A percentile compares a stretch with the other conserved stretches of the same genome.
These are phyloP conservation scores for Proterorhinus semilunaris DNA, from an alignment of 2,113 vertebrate genomes.

Conservation along the genomic window DNA sequence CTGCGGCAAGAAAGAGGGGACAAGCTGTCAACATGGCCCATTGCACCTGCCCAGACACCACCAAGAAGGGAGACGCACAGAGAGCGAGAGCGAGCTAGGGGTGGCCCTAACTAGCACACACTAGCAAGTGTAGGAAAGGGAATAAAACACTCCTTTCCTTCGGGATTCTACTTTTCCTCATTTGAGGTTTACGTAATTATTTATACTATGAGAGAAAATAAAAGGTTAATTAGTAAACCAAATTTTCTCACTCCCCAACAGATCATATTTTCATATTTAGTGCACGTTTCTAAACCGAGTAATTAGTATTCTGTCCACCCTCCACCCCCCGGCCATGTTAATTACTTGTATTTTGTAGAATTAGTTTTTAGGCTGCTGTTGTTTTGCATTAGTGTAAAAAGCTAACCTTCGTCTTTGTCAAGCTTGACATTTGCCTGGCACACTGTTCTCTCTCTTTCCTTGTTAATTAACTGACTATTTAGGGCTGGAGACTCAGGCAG, in stretches of 20 bases:
- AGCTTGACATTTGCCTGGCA: constrained; percentile 52
- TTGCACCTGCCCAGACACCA: constrained; percentile 62
- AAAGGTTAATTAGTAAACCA: constrained; percentile 51
- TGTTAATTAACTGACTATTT: constrained; percentile 59
- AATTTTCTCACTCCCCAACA: constrained; percentile 18
- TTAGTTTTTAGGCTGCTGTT: constrained; percentile 39
- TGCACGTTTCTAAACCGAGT: constrained; percentile 38
- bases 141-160: constrained; percentile 29
- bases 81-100: constrained; percentile 4
- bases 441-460: constrained; percentile 13
- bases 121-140: constrained; percentile 29
- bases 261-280: constrained; percentile 18
- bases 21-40: constrained; percentile 72
- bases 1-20: constrained; percentile 67
- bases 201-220: constrained; percentile 47
- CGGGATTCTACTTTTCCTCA: constrained; percentile 36
- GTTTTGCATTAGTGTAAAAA: constrained; percentile 39
- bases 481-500: constrained; percentile 19
- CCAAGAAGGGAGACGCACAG: neutral
- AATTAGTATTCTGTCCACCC: constrained; percentile 42
- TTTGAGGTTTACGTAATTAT: constrained; percentile 54
- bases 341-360: constrained; percentile 55
- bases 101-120: constrained; percentile 30
- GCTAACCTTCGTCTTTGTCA: constrained; percentile 53
- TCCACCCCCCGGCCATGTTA: constrained; percentile 53